A percentile compares a stretch with the other conserved stretches of the same genome.
Evolutionary conservation across 2,113 vertebrate species (phyloP).

Genomic region (Anoplopoma fimbria): DNA sequence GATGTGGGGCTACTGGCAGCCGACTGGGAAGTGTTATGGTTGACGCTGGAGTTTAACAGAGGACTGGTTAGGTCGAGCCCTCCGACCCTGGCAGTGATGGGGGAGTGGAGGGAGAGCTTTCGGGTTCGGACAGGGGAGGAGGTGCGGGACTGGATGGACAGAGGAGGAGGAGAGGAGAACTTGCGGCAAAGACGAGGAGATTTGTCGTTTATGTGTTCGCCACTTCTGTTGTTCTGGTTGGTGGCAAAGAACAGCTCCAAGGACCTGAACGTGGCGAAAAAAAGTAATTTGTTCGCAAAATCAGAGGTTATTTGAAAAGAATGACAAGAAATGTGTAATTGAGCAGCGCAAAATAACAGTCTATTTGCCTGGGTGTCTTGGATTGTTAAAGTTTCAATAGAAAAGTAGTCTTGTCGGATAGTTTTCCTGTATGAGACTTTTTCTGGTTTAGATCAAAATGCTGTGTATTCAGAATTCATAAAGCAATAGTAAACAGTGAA

Average conservation of each 20-base stretch:
- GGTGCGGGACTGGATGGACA: conserved; percentile 90
- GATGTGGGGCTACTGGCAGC: conserved; percentile 87
- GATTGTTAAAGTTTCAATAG: background rate
- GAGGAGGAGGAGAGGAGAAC: conserved; percentile 95
- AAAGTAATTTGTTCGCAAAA: conserved; percentile 19
- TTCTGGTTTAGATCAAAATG: conserved; percentile 2
- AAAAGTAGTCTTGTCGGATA: background rate
- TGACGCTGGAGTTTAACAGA: conserved; percentile 76
- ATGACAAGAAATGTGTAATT: background rate
- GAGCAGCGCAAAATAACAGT: background rate
- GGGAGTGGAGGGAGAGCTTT: conserved; percentile 95
- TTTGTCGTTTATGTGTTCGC: conserved; percentile 89
- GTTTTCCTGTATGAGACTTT: background rate
- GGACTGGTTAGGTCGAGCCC: conserved; percentile 90
- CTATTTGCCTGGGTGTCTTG: background rate
- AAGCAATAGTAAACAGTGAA: background rate
- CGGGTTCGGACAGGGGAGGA: conserved; percentile 92
- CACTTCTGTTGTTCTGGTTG: conserved; percentile 90
- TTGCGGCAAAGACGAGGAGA: conserved; percentile 95
- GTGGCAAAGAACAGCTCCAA: conserved; percentile 97
- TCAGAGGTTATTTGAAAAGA: conserved; percentile 8
- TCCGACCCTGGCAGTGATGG: conserved; percentile 88
- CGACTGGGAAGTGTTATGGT: conserved; percentile 86
- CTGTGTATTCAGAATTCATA: background rate
- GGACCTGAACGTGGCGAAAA: conserved; percentile 83